phyloP scores from a whole-genome alignment of 64 coral and sea anemone species.

The Pocillopora damicornis region DNA sequence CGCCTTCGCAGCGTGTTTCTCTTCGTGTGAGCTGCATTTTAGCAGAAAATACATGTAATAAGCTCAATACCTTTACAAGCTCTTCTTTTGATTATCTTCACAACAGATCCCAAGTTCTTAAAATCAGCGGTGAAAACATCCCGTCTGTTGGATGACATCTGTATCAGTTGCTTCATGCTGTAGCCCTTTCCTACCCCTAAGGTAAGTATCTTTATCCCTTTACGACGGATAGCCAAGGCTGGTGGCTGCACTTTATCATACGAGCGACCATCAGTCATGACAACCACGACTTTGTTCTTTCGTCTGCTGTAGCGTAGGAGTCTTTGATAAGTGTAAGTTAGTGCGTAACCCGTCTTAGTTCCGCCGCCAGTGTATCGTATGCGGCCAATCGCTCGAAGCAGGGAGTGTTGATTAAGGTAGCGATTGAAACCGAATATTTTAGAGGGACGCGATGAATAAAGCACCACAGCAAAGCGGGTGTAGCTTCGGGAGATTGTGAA shows the following conservation, averaged over 20 bases:
- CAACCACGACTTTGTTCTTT: constrained; percentile 56
- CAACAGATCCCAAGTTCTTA: constrained; percentile 29
- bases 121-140: constrained; percentile 70
- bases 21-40: no score
- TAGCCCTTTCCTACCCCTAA: constrained; percentile 53
- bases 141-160: constrained; percentile 45
- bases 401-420: constrained; percentile 14
- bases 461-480: constrained; percentile 48
- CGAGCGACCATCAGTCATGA: constrained; percentile 80
- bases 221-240: constrained; percentile 35
- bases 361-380: constrained; percentile 59
- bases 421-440: constrained; percentile 55
- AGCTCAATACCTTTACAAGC: constrained; percentile 52
- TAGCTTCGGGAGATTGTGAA: constrained; percentile 56
- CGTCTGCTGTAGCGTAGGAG: constrained; percentile 13
- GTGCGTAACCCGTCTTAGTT: constrained; percentile 42
- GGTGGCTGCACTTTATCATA: constrained; percentile 11
- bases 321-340: constrained; percentile 41
- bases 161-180: constrained; percentile 59
- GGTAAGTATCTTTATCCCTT: constrained; percentile 39
- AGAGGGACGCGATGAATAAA: constrained; percentile 52
- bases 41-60: no score
- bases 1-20: no score
- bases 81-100: constrained; percentile 54
- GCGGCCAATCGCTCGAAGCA: constrained; percentile 37